Evolutionary conservation across 2,888 invertebrate species (phyloP).

Genomic region (Aphidius colemani): DNA sequence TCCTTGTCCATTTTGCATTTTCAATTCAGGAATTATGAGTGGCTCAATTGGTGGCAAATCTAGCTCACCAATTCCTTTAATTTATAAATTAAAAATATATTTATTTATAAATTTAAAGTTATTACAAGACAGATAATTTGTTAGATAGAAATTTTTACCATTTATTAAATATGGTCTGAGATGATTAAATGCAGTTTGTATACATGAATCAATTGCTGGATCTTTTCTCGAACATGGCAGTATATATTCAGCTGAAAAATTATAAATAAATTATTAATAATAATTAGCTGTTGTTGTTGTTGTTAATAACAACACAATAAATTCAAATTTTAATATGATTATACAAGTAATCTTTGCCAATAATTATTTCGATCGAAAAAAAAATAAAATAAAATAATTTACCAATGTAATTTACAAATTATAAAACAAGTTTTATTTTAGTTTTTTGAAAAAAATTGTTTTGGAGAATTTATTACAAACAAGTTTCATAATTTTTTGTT

Average conservation of each 20-base stretch:
- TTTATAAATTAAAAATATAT: not conserved
- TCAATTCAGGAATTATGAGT: constrained; percentile 70
- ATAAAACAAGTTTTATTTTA: no score
- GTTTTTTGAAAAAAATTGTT: no score
- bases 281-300: not conserved
- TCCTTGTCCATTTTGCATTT: constrained; percentile 80
- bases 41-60: constrained; percentile 79
- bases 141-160: constrained; percentile 48
- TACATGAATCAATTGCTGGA: constrained; percentile 69
- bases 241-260: constrained; percentile 73
- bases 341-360: no score
- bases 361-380: no score
- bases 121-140: no score
- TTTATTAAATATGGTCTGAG: constrained; percentile 71
- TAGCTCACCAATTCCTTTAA: constrained; percentile 70
- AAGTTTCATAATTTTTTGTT: no score
- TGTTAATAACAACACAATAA: constrained; percentile 13
- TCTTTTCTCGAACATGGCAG: constrained; percentile 72
- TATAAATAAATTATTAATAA: constrained; percentile 27
- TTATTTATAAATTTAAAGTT: not conserved
- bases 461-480: no score
- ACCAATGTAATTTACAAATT: no score
- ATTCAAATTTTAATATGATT: no score
- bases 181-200: constrained; percentile 74
- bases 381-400: no score